A percentile compares a stretch with the other conserved stretches of the same genome.
Evolutionary conservation across 1,140 invertebrate species (phyloP).

Genomic region (Sycophila sp.): DNA sequence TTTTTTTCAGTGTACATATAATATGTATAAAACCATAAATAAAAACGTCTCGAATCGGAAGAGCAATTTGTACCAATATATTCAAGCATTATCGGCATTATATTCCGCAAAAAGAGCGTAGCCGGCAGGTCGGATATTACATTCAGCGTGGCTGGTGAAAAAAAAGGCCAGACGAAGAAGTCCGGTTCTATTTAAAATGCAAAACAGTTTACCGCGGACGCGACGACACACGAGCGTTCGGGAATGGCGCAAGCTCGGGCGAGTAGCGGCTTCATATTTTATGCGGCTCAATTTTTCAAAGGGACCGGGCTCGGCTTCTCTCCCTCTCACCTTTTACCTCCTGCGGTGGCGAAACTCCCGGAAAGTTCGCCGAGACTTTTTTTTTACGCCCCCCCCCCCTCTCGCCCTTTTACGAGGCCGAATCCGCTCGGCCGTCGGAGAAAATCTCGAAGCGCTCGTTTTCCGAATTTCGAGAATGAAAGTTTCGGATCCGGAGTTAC

Average conservation of each 20-base stretch:
- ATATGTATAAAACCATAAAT: no score
- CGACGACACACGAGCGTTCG: constrained; percentile 20
- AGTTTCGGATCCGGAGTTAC: constrained; percentile 17
- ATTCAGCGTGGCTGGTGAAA: no score
- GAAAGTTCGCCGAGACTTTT: constrained; percentile 19
- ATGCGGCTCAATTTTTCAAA: constrained; percentile 35
- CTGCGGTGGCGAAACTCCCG: neutral
- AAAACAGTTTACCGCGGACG: constrained; percentile 53
- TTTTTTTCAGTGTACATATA: no score
- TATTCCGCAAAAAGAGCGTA: no score
- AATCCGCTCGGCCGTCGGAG: neutral
- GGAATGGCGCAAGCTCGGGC: constrained; percentile 2
- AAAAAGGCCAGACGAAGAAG: neutral
- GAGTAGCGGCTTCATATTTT: constrained; percentile 35
- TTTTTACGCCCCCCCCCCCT: constrained; percentile 20
- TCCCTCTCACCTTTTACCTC: neutral
- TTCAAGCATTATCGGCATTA: no score
- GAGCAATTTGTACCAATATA: no score
- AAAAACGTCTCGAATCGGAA: no score
- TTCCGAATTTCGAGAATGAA: neutral
- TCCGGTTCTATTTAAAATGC: constrained; percentile 53
- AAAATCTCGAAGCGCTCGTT: constrained; percentile 7
- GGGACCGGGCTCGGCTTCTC: constrained; percentile 39
- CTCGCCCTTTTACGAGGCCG: constrained; percentile 10
- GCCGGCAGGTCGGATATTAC: no score